Evolutionary conservation across 2,888 invertebrate genomes (phyloP).

Genomic region (Nycteola revayana): DNA sequence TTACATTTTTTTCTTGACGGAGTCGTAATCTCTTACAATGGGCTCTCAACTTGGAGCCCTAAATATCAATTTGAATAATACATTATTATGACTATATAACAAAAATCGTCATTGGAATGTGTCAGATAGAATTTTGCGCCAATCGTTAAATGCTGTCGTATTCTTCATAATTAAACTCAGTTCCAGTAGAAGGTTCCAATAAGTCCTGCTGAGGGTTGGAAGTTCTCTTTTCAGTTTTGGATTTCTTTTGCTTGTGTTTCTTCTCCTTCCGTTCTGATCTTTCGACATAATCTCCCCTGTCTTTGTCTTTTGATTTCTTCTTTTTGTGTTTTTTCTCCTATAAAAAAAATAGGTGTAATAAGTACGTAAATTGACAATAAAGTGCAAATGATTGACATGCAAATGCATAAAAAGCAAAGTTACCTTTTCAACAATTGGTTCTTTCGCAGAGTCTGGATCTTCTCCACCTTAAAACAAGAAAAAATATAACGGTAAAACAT

Average conservation of each 20-base stretch:
- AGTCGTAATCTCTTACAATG: too few relatives aligned
- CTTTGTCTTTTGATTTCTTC: conserved; percentile 78
- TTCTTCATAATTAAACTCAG: conserved; percentile 57
- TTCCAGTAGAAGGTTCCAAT: conserved; percentile 55
- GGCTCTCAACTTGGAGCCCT: too few relatives aligned
- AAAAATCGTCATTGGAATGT: conserved; percentile 20
- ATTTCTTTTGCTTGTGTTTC: conserved; percentile 80
- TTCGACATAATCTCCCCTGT: conserved; percentile 74
- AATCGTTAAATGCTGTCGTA: conserved; percentile 66
- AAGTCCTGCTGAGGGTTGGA: conserved; percentile 70
- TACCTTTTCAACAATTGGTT: conserved; percentile 57
- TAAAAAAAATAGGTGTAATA: too few relatives aligned
- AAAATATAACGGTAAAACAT: too few relatives aligned
- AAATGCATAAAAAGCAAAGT: conserved; percentile 1
- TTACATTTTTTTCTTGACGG: too few relatives aligned
- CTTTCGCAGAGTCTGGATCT: conserved; percentile 64
- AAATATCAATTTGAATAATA: too few relatives aligned
- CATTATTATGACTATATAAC: conserved; percentile 2
- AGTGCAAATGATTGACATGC: too few relatives aligned
- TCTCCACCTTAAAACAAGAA: too few relatives aligned
- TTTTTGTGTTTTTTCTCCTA: conserved; percentile 81
- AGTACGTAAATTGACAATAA: too few relatives aligned
- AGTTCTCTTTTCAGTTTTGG: conserved; percentile 65
- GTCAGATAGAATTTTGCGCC: conserved; percentile 1
- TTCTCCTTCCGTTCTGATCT: conserved; percentile 79